phyloP scores from a whole-genome alignment of 2,888 invertebrate genomes.

The Noctua fimbriata region DNA sequence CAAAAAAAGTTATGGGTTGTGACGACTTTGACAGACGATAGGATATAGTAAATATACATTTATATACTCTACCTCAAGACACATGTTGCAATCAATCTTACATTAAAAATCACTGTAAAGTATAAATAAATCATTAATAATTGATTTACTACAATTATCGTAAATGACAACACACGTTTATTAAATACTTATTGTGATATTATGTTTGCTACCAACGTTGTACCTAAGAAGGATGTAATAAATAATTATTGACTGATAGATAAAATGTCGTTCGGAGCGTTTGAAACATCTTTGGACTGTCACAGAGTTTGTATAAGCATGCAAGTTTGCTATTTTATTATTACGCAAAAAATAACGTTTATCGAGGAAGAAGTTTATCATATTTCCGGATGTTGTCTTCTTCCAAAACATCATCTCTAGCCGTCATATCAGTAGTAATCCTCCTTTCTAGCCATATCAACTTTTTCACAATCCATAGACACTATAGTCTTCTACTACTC shows the following conservation, averaged over 20 bases:
- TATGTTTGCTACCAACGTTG: neutral
- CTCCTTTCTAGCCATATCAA: neutral
- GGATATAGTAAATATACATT: neutral
- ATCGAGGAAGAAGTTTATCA: neutral
- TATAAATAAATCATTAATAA: conserved; percentile 22
- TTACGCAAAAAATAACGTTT: neutral
- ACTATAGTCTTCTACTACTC: neutral
- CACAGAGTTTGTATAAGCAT: neutral
- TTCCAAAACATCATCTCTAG: neutral
- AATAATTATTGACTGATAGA: conserved; percentile 45
- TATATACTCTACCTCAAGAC: neutral
- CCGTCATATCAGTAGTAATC: neutral
- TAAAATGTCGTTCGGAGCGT: conserved; percentile 28
- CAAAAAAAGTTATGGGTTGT: neutral
- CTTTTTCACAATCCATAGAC: neutral
- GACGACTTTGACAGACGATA: neutral
- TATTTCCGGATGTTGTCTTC: neutral
- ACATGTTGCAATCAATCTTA: conserved; percentile 2
- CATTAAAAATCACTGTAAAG: conserved; percentile 1
- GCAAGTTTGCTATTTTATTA: neutral
- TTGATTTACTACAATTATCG: conserved; percentile 34
- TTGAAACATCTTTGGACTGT: conserved; percentile 23
- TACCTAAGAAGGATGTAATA: conserved; percentile 42
- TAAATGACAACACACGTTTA: conserved; percentile 36
- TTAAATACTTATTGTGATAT: conserved; percentile 29